Evolutionary conservation across 2,888 invertebrate genomes (phyloP).

Genomic region (Labia minor): DNA sequence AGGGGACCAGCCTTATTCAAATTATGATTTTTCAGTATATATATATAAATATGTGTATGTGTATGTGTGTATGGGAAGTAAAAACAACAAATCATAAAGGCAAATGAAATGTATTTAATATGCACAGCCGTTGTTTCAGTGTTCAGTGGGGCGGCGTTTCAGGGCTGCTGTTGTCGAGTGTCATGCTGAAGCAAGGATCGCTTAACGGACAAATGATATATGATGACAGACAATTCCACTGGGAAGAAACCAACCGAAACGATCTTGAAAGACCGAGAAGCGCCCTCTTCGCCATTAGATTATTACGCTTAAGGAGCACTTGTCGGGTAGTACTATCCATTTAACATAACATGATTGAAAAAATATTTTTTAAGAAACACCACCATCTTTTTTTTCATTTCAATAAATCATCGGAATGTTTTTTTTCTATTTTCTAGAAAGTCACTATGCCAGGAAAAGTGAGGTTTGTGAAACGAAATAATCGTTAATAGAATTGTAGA

Average conservation of each 20-base stretch:
- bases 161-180: background rate
- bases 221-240: background rate
- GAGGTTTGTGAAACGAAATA: no score
- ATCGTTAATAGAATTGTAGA: no score
- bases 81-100: background rate
- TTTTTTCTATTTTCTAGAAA: no score
- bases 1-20: background rate
- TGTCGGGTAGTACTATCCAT: background rate
- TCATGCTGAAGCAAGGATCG: background rate
- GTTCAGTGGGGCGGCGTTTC: background rate
- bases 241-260: background rate
- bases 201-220: background rate
- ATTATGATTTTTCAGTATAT: background rate
- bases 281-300: background rate
- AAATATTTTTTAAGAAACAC: no score
- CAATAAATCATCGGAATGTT: no score
- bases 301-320: background rate
- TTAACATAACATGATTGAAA: background rate
- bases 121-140: background rate
- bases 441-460: no score
- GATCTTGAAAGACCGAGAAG: background rate
- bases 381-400: no score
- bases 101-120: background rate
- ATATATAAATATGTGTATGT: background rate
- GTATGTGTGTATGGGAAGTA: background rate